These are phyloP conservation scores for Oncorhynchus masou DNA, from an alignment of 2,113 vertebrate genomes.

Conservation along the genomic window DNA sequence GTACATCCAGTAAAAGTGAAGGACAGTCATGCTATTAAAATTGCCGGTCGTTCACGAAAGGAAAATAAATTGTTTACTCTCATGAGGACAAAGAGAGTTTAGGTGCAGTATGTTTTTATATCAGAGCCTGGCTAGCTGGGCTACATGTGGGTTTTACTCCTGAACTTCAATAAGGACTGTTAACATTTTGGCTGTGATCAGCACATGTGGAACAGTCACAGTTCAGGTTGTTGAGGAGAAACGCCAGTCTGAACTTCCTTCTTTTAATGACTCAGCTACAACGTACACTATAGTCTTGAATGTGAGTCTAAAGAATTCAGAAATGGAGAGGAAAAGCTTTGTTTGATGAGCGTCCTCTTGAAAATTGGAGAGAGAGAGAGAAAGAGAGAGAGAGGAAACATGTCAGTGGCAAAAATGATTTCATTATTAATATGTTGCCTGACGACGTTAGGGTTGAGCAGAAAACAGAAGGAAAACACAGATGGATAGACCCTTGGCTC, in stretches of 20 bases:
- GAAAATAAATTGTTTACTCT: conserved; percentile 1
- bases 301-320: background rate
- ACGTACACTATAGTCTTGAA: background rate
- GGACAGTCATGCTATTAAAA: conserved; percentile 29
- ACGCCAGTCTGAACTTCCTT: background rate
- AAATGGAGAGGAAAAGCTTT: background rate
- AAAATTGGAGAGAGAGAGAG: background rate
- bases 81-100: background rate
- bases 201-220: background rate
- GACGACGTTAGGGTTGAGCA: background rate
- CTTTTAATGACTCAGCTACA: background rate
- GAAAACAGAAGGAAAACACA: background rate
- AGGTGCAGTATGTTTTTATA: conserved; percentile 2
- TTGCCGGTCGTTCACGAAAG: conserved; percentile 20
- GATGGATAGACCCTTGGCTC: background rate
- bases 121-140: conserved; percentile 1
- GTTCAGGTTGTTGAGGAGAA: background rate
- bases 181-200: background rate
- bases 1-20: conserved; percentile 24
- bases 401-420: background rate
- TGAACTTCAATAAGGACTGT: conserved; percentile 14
- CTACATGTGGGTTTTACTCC: conserved; percentile 8
- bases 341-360: background rate
- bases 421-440: background rate
- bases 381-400: background rate